Conservation (phyloP, 2,113 vertebrate species). For the Coregonus clupeaformis region DNA sequence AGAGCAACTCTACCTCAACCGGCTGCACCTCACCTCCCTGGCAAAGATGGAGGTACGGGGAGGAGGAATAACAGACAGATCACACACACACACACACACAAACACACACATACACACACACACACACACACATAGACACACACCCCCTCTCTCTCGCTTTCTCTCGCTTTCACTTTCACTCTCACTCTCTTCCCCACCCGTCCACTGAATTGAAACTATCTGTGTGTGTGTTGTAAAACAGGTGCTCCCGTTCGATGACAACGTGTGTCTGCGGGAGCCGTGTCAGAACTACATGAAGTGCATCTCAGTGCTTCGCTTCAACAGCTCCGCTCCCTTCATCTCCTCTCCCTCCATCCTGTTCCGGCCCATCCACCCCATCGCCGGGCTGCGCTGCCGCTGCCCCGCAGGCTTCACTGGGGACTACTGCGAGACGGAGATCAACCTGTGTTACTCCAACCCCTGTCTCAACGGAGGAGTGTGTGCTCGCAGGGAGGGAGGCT, state of each 20-base stretch:
- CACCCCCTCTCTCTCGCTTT: background rate
- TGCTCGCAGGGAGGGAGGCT: slow-evolving; percentile 90
- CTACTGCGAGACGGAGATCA: slow-evolving; percentile 97
- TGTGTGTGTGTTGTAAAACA: slow-evolving; percentile 31
- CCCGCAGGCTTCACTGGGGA: slow-evolving; percentile 94
- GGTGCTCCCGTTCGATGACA: slow-evolving; percentile 97
- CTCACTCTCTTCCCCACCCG: background rate
- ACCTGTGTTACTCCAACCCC: slow-evolving; percentile 98
- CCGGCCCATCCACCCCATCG: slow-evolving; percentile 94
- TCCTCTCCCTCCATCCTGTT: slow-evolving; percentile 92
- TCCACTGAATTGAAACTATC: background rate
- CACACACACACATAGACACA: background rate
- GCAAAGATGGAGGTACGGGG: slow-evolving; percentile 86
- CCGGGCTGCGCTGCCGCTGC: slow-evolving; percentile 94
- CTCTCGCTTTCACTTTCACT: no score
- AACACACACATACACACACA: background rate
- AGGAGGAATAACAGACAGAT: background rate
- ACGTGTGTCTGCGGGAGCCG: slow-evolving; percentile 95
- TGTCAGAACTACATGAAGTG: slow-evolving; percentile 99
- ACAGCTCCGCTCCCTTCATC: slow-evolving; percentile 95
- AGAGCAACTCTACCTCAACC: slow-evolving; percentile 96
- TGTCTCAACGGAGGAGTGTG: slow-evolving; percentile 91
- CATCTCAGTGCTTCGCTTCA: slow-evolving; percentile 95
- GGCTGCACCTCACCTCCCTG: slow-evolving; percentile 84
- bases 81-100: background rate